Evolutionary conservation across 2,113 vertebrate genomes (phyloP).

Genomic region (Pardalotus punctatus): DNA sequence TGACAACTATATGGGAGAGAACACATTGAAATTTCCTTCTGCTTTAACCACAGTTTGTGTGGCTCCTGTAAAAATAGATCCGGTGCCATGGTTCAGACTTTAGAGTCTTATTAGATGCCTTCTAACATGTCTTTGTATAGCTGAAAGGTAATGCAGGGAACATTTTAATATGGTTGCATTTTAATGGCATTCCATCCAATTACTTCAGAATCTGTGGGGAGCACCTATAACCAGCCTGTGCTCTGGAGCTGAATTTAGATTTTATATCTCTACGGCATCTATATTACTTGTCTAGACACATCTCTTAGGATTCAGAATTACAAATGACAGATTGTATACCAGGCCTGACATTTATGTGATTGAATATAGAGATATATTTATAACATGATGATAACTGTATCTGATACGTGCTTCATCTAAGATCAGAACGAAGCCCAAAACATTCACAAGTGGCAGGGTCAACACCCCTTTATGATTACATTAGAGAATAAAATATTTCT

Average conservation of each 20-base stretch:
- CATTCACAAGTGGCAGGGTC: not conserved
- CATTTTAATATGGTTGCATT: not conserved
- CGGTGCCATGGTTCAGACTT: not conserved
- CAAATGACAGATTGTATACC: slow-evolving; percentile 25
- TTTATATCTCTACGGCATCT: slow-evolving; percentile 24
- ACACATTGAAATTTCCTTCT: not conserved
- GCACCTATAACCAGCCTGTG: not conserved
- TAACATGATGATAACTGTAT: not conserved
- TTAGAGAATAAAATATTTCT: not conserved
- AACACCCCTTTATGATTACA: not conserved
- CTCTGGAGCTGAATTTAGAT: not conserved
- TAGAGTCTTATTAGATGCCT: not conserved
- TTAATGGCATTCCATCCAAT: not conserved
- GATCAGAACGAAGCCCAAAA: not conserved
- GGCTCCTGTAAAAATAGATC: not conserved
- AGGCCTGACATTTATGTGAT: slow-evolving; percentile 15
- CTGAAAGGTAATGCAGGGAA: not conserved
- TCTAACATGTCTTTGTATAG: not conserved
- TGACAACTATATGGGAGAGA: not conserved
- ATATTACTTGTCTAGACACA: slow-evolving; percentile 32
- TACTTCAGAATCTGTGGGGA: slow-evolving; percentile 1
- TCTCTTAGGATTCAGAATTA: slow-evolving; percentile 15
- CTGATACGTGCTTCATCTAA: not conserved
- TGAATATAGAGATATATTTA: slow-evolving; percentile 18
- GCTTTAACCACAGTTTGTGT: not conserved